Evolutionary conservation across 1,140 invertebrate species (phyloP), one percentile per base, ranked within the genome.

Genomic region (Lerema accius): DNA sequence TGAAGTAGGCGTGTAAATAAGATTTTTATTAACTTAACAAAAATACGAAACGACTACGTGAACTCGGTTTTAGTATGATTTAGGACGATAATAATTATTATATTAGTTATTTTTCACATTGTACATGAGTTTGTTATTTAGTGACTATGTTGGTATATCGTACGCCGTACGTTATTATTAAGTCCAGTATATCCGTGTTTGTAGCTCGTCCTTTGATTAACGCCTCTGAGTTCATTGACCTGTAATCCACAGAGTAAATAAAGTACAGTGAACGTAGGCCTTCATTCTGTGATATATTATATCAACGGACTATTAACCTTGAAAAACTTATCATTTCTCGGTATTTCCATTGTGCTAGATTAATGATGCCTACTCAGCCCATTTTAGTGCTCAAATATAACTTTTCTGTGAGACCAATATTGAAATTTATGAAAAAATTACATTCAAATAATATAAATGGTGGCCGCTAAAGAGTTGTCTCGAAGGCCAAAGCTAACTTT

Each of bases 71-170:
- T 53, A 60, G 46, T 59, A 39, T 51, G 63, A 53, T 65, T 60
- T 58, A 55, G 51, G 51, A 55, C 39, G 49, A 55, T 28, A 55
- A 55, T 35, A 53, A 49, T 49, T 39, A 51, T 51, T 51, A 51
- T 28, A 55, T 55, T 55, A 55, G 43, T 60, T 68, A 53, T 63
- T 71, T 73, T 69, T 73, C 51, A 51, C 74, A 75, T 63, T 81
- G 76, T 86, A 84, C 73, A 78, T 82, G 76, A 76, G 79, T 82
- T 87, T 87, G 86, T 89, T 89, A 87, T 89, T 89, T 89, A 87
- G 84, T 87, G 72, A 77, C 81, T 89, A 87, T 69, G 63, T 61
- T 64, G 73, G 72, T 78, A 71, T 87, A 79, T 82, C 76, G 75
- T 76, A 72, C 80, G 79, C 71, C 71, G 19, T 5, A 23, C 5